Evolutionary conservation across 2,113 vertebrate genomes (phyloP).

Genomic region (Microcebus jonahi): DNA sequence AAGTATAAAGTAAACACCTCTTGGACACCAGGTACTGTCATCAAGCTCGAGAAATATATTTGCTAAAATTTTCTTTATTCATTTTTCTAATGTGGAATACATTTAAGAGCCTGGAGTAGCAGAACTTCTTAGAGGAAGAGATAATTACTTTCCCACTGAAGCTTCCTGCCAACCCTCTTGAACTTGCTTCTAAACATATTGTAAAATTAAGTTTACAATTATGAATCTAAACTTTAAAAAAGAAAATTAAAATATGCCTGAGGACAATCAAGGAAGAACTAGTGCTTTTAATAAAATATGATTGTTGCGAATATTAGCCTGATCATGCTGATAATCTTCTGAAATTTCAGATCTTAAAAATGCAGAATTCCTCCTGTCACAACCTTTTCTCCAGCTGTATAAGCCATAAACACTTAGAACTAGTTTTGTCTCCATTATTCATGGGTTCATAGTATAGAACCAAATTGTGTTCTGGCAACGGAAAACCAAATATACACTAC

Average conservation of each 20-base stretch:
- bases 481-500: too few relatives aligned
- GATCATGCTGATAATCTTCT: neutral
- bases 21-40: neutral
- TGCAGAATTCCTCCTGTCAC: neutral
- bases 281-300: conserved; percentile 18
- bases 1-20: neutral
- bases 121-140: conserved; percentile 26
- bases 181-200: conserved; percentile 15
- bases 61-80: neutral
- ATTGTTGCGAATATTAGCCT: neutral
- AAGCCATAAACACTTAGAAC: conserved; percentile 18
- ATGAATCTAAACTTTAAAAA: conserved; percentile 6
- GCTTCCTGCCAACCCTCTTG: neutral
- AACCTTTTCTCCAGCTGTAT: neutral
- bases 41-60: neutral
- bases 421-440: conserved; percentile 11
- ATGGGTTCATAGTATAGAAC: neutral
- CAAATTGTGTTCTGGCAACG: too few relatives aligned
- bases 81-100: neutral
- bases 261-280: neutral
- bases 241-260: neutral
- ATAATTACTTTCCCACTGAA: neutral
- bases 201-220: neutral
- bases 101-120: neutral
- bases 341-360: conserved; percentile 29